These are phyloP conservation scores for Crotalus tigris DNA, from an alignment of 2,113 vertebrate species.

Conservation along the genomic window DNA sequence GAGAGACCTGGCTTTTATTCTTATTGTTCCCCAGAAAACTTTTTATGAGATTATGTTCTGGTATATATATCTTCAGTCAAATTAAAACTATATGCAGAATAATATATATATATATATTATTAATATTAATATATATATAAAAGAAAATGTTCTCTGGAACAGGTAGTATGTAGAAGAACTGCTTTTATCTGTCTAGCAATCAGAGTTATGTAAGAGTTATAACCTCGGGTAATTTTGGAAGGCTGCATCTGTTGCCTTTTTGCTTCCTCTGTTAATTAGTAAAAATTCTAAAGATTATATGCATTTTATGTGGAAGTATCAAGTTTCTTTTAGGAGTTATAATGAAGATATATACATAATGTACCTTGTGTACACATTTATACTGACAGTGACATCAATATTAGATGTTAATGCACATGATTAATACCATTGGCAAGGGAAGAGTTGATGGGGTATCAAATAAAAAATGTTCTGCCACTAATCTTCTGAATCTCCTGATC, in stretches of 20 bases:
- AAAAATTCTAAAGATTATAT: not conserved
- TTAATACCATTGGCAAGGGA: not conserved
- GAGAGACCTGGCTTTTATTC: accelerated
- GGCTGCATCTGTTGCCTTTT: not conserved
- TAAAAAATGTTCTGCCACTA: not conserved
- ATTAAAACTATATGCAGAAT: not conserved
- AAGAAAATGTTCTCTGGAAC: not conserved
- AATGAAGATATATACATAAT: not conserved
- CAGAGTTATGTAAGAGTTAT: not conserved
- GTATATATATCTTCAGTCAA: not conserved
- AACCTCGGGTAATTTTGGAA: constrained; percentile 7
- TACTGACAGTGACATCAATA: not conserved
- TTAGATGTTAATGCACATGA: not conserved
- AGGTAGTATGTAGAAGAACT: not conserved
- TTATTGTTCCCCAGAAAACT: not conserved
- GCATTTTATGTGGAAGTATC: not conserved
- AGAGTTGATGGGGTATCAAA: not conserved
- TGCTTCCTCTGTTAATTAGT: constrained; percentile 9
- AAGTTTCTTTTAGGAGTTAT: not conserved
- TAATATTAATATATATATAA: too few species aligned
- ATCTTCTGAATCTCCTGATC: not conserved
- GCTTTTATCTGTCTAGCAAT: not conserved
- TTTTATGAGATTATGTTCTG: not conserved
- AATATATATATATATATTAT: too few species aligned
- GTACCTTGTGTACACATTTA: not conserved